Conservation (phyloP, 2,888 invertebrate species). For the Hydropsyche betteni region DNA sequence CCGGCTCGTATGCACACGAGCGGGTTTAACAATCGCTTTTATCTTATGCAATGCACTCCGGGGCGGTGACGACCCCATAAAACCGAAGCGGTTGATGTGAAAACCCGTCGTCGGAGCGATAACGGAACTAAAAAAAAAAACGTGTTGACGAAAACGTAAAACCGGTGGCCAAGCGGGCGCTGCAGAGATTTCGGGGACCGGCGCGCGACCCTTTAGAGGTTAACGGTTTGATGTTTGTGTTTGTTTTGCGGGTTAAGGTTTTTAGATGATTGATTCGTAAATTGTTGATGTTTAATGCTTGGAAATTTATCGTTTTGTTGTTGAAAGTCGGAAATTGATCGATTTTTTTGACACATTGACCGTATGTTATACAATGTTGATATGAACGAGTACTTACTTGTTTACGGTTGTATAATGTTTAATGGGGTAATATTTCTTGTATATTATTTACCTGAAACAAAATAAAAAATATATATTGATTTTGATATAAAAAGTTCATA, state of each 20-base stretch:
- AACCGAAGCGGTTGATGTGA: not conserved
- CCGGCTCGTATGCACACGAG: not conserved
- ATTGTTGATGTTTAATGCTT: too few relatives aligned
- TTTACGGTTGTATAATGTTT: too few relatives aligned
- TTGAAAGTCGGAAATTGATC: too few relatives aligned
- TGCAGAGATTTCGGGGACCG: not conserved
- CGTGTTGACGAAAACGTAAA: not conserved
- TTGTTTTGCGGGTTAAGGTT: not conserved
- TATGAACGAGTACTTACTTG: too few relatives aligned
- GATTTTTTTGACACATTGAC: too few relatives aligned
- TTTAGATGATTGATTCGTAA: too few relatives aligned
- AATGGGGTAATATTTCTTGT: too few relatives aligned
- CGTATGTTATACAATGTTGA: too few relatives aligned
- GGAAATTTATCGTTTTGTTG: too few relatives aligned
- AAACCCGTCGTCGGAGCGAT: not conserved
- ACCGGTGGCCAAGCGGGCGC: slow-evolving; percentile 9
- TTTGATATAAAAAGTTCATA: too few relatives aligned
- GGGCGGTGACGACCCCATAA: slow-evolving; percentile 26
- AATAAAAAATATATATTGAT: too few relatives aligned
- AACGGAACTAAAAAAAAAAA: slow-evolving; percentile 12
- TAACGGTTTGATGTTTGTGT: slow-evolving; percentile 5
- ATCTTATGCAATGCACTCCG: slow-evolving; percentile 11
- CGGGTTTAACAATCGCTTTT: not conserved
- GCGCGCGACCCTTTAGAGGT: not conserved
- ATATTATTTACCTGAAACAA: too few relatives aligned